These are phyloP conservation scores for Silurus glanis DNA, from an alignment of 2,113 vertebrate species.

Conservation along the genomic window DNA sequence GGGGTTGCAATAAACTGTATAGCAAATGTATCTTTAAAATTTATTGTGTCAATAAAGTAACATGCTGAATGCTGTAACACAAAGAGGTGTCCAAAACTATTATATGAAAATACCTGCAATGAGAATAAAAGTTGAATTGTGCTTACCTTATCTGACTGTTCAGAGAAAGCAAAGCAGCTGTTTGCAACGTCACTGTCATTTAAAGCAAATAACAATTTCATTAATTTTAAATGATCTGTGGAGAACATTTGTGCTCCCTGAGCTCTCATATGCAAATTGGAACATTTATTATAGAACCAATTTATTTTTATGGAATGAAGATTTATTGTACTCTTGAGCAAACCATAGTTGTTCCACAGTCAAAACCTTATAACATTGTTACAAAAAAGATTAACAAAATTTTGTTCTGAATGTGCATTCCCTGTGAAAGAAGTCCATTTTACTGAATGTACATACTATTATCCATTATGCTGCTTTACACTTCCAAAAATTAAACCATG, in stretches of 20 bases:
- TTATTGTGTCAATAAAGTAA: background rate
- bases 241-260: background rate
- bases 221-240: background rate
- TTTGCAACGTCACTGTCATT: conserved; percentile 67
- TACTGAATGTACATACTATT: background rate
- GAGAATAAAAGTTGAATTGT: background rate
- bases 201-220: background rate
- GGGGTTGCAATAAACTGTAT: background rate
- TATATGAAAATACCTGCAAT: background rate
- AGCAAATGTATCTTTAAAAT: background rate
- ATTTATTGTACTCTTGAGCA: background rate
- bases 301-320: background rate
- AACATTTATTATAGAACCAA: background rate
- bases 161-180: conserved; percentile 84
- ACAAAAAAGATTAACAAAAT: background rate
- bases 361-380: background rate
- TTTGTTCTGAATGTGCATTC: background rate
- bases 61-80: background rate
- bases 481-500: background rate
- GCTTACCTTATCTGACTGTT: conserved; percentile 90
- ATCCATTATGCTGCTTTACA: background rate
- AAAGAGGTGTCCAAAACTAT: background rate
- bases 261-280: background rate
- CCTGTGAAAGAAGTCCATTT: background rate
- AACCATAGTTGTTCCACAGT: background rate